Conservation (phyloP, 2,888 invertebrate genomes). For the Calephelis perditalis region DNA sequence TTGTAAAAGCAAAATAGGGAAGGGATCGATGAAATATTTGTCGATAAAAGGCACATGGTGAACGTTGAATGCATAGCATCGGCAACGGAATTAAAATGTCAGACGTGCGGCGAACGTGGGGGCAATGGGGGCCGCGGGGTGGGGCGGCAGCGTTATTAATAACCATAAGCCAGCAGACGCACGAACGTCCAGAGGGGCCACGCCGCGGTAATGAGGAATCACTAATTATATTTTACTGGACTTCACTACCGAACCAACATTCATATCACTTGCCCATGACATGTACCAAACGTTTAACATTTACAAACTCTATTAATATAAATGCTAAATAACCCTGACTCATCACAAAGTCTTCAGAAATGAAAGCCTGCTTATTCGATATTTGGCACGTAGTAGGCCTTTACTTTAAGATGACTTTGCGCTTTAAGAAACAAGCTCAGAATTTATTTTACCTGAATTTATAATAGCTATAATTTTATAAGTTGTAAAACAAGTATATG, state of each 20-base stretch:
- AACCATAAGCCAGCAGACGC: conserved; percentile 78
- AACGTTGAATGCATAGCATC: conserved; percentile 58
- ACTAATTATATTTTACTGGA: conserved; percentile 78
- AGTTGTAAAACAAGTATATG: no score
- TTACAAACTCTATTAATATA: background rate
- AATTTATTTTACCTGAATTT: no score
- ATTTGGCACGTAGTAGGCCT: background rate
- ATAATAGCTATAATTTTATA: no score
- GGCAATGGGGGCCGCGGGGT: conserved; percentile 49
- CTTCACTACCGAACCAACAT: conserved; percentile 64
- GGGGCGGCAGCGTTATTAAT: conserved; percentile 69
- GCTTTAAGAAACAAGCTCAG: no score
- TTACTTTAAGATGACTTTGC: background rate
- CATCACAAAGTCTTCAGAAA: background rate
- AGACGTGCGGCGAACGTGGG: conserved; percentile 69
- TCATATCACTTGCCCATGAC: conserved; percentile 45
- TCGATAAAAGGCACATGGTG: conserved; percentile 60
- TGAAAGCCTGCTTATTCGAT: background rate
- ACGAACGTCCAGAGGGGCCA: conserved; percentile 78
- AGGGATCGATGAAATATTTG: conserved; percentile 56
- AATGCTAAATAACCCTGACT: background rate
- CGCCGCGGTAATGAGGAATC: conserved; percentile 75
- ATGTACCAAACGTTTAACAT: conserved; percentile 16
- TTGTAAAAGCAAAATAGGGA: conserved; percentile 43
- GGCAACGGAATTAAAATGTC: conserved; percentile 76